Evolutionary conservation across 2,113 vertebrate species (phyloP), one percentile per base, ranked within the genome.

Genomic region (Melospiza georgiana): DNA sequence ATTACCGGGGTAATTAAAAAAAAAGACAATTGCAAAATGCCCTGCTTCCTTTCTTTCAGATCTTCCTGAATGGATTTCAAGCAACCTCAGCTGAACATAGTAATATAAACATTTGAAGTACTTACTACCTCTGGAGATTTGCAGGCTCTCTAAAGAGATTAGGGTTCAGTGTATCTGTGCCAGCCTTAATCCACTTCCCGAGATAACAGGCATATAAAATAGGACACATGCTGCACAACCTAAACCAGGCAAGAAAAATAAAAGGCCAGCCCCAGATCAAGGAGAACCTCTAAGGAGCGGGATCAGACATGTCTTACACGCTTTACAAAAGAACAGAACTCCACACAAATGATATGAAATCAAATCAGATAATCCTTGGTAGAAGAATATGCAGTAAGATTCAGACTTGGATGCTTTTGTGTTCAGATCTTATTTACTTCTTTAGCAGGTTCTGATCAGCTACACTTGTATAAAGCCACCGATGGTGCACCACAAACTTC

Each of bases 141-240:
- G 35, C 72, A 73, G 67, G 59, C 28, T 57, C 61, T 84, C 66
- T 94, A 89, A 95, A 95, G 73, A 0, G 7, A 84, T 94, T 75
- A 90, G 46, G 46, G n/a, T 89, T 92, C 13, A 3, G 44, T 54
- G 30, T 78, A 81, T 86, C 57, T 81, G 44, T 92, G 95, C 68
- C 83, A 95, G 90, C 31, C 68, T 90, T 93, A 95, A 90, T 84
- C 85, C 72, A 88, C 48, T 83, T 90, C 72, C 58, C 2, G 7
- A 84, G 91, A 87, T 58, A 95, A 95, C 7, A 87, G 71, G 62
- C 69, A 72, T 78, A 87, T 73, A 82, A 94, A 95, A 73, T 41
- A 89, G 66, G 81, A 91, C 68, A 94, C n/a, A 52, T 25, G 30
- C 71, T 74, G 61, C 84, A 92, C 68, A 96, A 86, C 21, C 23